Evolutionary conservation across 2,888 invertebrate species (phyloP).

Genomic region (Drosophila leonis): DNA sequence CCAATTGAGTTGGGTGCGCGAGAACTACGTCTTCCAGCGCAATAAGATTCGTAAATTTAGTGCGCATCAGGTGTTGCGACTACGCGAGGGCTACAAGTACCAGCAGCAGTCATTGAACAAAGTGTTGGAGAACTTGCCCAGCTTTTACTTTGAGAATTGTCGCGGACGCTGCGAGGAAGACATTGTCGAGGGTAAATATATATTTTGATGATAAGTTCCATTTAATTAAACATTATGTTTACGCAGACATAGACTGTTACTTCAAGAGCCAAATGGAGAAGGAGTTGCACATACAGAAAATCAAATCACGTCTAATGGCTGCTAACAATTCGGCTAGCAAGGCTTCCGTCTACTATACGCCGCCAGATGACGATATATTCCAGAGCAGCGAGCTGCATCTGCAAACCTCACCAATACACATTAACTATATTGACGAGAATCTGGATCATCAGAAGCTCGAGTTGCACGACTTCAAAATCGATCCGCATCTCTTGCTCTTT

Average conservation of each 20-base stretch:
- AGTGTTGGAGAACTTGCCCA: slow-evolving; percentile 96
- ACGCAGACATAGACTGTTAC: slow-evolving; percentile 84
- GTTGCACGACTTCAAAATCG: slow-evolving; percentile 73
- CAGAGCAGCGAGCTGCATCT: slow-evolving; percentile 81
- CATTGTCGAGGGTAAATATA: slow-evolving; percentile 82
- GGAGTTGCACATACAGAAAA: slow-evolving; percentile 77
- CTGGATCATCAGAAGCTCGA: slow-evolving; percentile 78
- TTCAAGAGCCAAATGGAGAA: slow-evolving; percentile 84
- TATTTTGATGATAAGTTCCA: neutral
- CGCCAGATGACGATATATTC: slow-evolving; percentile 85
- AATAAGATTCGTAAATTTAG: slow-evolving; percentile 98
- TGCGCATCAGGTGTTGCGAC: slow-evolving; percentile 94
- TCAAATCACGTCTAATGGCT: slow-evolving; percentile 79
- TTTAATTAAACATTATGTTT: neutral
- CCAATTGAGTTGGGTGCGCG: slow-evolving; percentile 96
- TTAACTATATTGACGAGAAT: slow-evolving; percentile 85
- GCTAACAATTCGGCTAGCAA: slow-evolving; percentile 87
- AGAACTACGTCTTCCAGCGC: slow-evolving; percentile 97
- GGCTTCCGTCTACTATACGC: slow-evolving; percentile 93
- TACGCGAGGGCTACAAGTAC: slow-evolving; percentile 97
- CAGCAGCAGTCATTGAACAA: slow-evolving; percentile 98
- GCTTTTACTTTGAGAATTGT: slow-evolving; percentile 96
- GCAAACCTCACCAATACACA: slow-evolving; percentile 87
- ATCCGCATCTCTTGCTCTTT: slow-evolving; percentile 64
- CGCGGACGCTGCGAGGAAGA: slow-evolving; percentile 90